Conservation (phyloP, 2,888 invertebrate genomes). For the Lasioglossum lativentre region DNA sequence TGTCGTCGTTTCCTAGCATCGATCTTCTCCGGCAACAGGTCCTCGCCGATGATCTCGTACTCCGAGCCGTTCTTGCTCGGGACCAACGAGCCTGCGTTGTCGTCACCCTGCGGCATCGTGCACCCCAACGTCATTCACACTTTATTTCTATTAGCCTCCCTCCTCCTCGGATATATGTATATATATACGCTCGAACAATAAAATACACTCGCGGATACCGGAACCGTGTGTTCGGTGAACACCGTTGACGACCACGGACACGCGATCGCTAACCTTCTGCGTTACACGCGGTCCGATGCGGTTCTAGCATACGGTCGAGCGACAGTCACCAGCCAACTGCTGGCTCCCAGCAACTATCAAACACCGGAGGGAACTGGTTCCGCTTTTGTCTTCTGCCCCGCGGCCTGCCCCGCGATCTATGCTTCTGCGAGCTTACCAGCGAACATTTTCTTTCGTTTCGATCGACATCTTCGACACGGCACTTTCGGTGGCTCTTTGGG, state of each 20-base stretch:
- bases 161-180: background rate
- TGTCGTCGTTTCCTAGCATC: background rate
- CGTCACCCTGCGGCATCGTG: constrained; percentile 62
- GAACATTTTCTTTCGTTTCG: background rate
- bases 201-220: background rate
- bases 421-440: background rate
- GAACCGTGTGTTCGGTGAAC: background rate
- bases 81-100: constrained; percentile 14
- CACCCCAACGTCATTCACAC: constrained; percentile 42
- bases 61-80: background rate
- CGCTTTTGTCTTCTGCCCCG: constrained; percentile 12
- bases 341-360: background rate
- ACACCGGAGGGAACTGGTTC: constrained; percentile 18
- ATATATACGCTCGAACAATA: background rate
- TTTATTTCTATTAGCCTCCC: background rate
- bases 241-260: background rate
- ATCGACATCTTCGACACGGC: background rate
- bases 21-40: constrained; percentile 13
- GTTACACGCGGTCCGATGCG: constrained; percentile 8
- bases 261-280: constrained; percentile 8
- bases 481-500: background rate
- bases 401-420: background rate
- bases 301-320: background rate
- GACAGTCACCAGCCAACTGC: background rate
- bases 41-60: background rate